Evolutionary conservation across 2,888 invertebrate species (phyloP).

Genomic region (Papilio elwesi): DNA sequence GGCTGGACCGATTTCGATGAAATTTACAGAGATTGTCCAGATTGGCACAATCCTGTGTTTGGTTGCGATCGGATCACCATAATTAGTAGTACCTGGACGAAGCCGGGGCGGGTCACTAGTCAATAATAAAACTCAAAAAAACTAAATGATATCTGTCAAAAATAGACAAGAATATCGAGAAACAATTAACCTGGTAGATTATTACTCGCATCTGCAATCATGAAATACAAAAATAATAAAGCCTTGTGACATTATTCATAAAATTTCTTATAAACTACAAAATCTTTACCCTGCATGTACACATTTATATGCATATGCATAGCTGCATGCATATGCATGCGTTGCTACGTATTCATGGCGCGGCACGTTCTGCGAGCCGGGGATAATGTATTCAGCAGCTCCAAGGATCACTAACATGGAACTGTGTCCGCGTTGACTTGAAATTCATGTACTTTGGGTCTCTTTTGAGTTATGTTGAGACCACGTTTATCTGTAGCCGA

Average conservation of each 20-base stretch:
- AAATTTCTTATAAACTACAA: constrained; percentile 11
- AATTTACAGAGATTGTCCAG: no score
- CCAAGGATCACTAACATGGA: constrained; percentile 12
- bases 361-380: background rate
- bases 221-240: no score
- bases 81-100: no score
- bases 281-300: constrained; percentile 6
- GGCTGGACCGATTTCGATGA: no score
- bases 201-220: no score
- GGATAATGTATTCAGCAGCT: constrained; percentile 30
- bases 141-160: background rate
- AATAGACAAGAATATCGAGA: background rate
- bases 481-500: no score
- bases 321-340: constrained; percentile 23
- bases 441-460: constrained; percentile 2
- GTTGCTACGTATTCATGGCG: constrained; percentile 24
- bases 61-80: no score
- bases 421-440: constrained; percentile 11
- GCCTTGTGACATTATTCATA: no score
- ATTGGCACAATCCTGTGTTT: no score
- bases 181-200: background rate
- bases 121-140: no score
- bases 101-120: no score
- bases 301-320: constrained; percentile 25
- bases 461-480: background rate